Conservation (phyloP, 2,888 invertebrate species). For the Calliphora vomitoria region DNA sequence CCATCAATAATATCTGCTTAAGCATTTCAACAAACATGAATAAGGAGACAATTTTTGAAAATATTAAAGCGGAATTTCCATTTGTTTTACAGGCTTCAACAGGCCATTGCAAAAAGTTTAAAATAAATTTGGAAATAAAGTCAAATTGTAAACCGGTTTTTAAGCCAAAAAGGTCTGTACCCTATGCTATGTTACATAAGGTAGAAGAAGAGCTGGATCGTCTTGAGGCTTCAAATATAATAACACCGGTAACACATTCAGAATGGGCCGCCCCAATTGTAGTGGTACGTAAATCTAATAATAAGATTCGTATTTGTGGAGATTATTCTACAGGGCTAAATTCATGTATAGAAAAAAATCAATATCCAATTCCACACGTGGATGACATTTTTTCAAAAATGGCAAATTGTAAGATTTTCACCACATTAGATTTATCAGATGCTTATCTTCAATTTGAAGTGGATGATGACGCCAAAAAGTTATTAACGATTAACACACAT, state of each 20-base stretch:
- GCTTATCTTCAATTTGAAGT: conserved; percentile 44
- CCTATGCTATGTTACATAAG: conserved; percentile 27
- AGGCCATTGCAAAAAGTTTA: conserved; percentile 25
- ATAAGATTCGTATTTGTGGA: conserved; percentile 50
- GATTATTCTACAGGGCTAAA: conserved; percentile 52
- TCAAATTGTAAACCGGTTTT: conserved; percentile 15
- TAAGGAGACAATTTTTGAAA: neutral
- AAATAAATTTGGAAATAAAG: conserved; percentile 24
- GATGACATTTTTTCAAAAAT: conserved; percentile 56
- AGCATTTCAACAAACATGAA: neutral
- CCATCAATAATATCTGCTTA: neutral
- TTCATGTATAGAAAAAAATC: conserved; percentile 9
- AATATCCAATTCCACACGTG: conserved; percentile 36
- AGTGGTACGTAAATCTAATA: conserved; percentile 9
- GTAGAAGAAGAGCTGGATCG: conserved; percentile 45
- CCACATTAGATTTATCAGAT: conserved; percentile 16
- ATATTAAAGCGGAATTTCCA: neutral
- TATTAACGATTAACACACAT: conserved; percentile 1
- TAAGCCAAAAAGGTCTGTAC: conserved; percentile 34
- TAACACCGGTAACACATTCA: conserved; percentile 42
- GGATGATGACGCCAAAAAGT: conserved; percentile 9
- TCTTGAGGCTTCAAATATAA: conserved; percentile 3
- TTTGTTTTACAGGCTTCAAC: neutral
- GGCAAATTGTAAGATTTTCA: conserved; percentile 22
- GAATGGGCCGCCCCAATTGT: conserved; percentile 52